Conservation (phyloP, 2,888 invertebrate species). For the Phaedon cochleariae region DNA sequence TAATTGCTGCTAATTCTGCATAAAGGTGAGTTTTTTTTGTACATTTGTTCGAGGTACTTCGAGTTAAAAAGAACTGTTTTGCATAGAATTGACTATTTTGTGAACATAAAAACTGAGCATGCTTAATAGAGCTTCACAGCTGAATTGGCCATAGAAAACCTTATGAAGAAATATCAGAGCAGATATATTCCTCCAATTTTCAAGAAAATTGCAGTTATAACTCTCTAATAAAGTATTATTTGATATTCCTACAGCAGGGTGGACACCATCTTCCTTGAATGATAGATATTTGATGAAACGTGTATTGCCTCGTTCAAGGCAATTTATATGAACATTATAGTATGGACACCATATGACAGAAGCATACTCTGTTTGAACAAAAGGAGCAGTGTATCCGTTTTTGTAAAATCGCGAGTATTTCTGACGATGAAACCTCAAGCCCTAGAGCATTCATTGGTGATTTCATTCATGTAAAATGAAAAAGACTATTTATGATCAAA, state of each 20-base stretch:
- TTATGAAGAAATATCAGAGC: neutral
- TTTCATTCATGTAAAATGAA: no score
- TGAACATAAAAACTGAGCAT: neutral
- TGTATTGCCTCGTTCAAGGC: neutral
- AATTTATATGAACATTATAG: neutral
- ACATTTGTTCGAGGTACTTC: neutral
- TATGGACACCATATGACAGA: neutral
- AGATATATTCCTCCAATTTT: neutral
- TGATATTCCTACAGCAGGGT: neutral
- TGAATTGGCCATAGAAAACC: neutral
- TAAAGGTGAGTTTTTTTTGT: neutral
- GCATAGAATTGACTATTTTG: neutral
- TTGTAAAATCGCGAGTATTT: no score
- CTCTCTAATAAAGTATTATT: neutral
- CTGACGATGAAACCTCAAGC: no score
- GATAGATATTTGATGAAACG: neutral
- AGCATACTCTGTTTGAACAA: neutral
- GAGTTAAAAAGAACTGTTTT: neutral
- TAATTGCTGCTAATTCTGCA: neutral
- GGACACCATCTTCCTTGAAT: conserved; percentile 1
- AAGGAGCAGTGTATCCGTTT: no score
- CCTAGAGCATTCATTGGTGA: no score
- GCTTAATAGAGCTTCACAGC: neutral
- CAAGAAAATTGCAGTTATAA: neutral
- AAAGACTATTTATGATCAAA: no score